A percentile compares a stretch with the other conserved stretches of the same genome.
These are phyloP conservation scores for Eubucco bourcierii DNA, from an alignment of 2,113 vertebrate species.

Conservation along the genomic window DNA sequence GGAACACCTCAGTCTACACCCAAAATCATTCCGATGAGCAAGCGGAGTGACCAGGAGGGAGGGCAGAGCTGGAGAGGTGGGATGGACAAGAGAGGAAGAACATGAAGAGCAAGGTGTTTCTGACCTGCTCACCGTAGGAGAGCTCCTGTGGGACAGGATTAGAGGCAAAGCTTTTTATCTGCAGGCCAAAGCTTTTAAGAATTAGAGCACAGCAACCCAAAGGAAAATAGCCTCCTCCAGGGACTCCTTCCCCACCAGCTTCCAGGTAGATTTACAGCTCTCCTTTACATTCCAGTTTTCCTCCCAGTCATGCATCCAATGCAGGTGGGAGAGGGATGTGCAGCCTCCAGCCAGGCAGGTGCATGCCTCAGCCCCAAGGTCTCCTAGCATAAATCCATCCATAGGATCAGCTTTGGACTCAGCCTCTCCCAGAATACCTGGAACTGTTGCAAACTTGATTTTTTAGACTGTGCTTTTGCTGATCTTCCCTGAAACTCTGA, in stretches of 20 bases:
- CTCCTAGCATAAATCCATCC: neutral
- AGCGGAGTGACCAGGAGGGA: neutral
- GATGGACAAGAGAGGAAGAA: neutral
- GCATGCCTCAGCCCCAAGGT: neutral
- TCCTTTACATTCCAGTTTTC: neutral
- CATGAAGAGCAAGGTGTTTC: neutral
- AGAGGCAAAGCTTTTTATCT: conserved; percentile 55
- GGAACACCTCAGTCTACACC: neutral
- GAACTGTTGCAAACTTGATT: neutral
- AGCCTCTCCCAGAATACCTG: fast-evolving
- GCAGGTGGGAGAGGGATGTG: neutral
- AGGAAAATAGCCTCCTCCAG: conserved; percentile 6
- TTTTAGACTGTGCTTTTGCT: neutral
- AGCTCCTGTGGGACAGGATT: neutral
- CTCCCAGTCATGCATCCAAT: neutral
- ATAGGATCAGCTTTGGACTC: neutral
- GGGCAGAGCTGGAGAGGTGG: fast-evolving
- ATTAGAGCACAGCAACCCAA: conserved; percentile 33
- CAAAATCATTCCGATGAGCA: neutral
- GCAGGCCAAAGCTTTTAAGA: conserved; percentile 41
- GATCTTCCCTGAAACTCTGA: no score
- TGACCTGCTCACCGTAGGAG: neutral
- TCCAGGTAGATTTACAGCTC: conserved; percentile 36
- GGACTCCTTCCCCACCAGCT: conserved; percentile 16
- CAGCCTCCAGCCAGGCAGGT: neutral